phyloP scores from a whole-genome alignment of 2,797 vertebrate species.

The Picus viridis region DNA sequence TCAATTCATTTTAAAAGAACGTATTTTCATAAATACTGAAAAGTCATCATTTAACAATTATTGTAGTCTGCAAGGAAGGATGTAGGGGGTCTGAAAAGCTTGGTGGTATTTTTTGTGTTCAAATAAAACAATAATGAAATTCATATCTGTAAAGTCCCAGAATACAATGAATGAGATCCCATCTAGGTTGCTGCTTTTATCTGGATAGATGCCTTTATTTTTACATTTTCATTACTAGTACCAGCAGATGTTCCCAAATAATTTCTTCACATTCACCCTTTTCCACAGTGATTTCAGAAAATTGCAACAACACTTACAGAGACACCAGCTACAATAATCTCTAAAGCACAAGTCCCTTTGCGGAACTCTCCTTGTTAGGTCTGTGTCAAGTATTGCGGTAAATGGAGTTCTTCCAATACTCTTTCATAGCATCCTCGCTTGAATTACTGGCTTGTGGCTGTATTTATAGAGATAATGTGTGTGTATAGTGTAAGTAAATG shows the following conservation, averaged over 20 bases:
- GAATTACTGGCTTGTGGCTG: background rate
- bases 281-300: slow-evolving; percentile 2
- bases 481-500: background rate
- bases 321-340: background rate
- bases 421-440: background rate
- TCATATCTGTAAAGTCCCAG: background rate
- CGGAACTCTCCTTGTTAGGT: background rate
- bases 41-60: background rate
- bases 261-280: background rate
- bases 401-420: background rate
- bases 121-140: background rate
- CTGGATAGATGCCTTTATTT: background rate
- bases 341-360: background rate
- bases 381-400: background rate
- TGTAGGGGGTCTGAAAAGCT: background rate
- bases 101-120: background rate
- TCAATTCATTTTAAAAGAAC: background rate
- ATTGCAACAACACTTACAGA: background rate
- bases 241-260: background rate
- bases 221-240: background rate
- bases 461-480: background rate
- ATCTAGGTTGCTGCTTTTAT: background rate
- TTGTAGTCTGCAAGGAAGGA: background rate
- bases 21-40: background rate
- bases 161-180: background rate